phyloP scores from a whole-genome alignment of 1,140 invertebrate genomes.

The Heliothis subflexa region DNA sequence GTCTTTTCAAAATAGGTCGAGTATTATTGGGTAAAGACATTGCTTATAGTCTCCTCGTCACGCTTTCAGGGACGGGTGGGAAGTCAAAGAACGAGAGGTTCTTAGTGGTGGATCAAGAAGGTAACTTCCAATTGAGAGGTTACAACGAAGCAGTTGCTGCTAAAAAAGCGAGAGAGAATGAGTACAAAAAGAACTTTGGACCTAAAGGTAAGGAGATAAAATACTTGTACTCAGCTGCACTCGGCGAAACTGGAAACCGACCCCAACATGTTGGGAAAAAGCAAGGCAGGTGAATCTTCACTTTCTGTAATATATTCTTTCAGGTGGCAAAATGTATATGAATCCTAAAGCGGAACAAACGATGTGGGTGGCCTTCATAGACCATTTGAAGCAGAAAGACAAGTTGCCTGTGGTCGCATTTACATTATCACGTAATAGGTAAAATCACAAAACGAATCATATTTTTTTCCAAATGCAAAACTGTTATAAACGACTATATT shows the following conservation, averaged over 20 bases:
- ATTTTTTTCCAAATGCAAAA: background rate
- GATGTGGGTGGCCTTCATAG: constrained; percentile 94
- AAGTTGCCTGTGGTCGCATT: constrained; percentile 98
- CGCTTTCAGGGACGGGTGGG: constrained; percentile 87
- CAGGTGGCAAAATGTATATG: constrained; percentile 71
- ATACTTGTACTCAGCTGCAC: no score
- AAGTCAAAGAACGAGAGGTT: constrained; percentile 94
- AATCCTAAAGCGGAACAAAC: constrained; percentile 90
- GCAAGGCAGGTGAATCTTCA: no score
- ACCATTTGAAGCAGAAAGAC: constrained; percentile 92
- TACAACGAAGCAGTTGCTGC: constrained; percentile 90
- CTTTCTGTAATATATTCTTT: no score
- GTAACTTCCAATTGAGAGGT: constrained; percentile 90
- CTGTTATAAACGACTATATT: background rate
- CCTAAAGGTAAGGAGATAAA: no score
- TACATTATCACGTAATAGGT: constrained; percentile 96
- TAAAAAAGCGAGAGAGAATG: constrained; percentile 88
- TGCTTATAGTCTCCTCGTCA: background rate
- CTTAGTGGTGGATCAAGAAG: constrained; percentile 93
- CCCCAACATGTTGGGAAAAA: no score
- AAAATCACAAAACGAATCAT: constrained; percentile 64
- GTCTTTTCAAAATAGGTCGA: no score
- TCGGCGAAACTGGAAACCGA: no score
- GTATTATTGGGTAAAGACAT: no score
- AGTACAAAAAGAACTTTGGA: constrained; percentile 87